These are phyloP conservation scores for Lagopus leucura DNA, from an alignment of 2,113 vertebrate genomes.

Conservation along the genomic window DNA sequence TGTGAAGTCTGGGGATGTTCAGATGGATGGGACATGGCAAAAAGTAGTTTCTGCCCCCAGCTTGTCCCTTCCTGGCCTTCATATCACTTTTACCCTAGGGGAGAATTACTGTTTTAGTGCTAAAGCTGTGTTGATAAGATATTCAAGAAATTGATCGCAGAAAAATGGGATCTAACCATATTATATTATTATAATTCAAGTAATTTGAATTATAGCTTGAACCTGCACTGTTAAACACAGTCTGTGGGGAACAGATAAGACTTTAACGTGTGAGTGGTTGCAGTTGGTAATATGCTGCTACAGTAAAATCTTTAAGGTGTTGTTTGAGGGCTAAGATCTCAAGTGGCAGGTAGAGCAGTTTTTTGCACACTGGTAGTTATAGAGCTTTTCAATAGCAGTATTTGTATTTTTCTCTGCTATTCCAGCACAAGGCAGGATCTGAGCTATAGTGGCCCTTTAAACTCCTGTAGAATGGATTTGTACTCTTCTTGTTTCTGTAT, in stretches of 20 bases:
- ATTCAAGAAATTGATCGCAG: background rate
- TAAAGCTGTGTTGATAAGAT: background rate
- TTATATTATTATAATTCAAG: background rate
- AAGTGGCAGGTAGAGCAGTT: background rate
- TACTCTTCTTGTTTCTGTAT: background rate
- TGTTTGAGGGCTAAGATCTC: background rate
- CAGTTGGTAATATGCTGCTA: background rate
- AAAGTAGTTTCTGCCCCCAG: background rate
- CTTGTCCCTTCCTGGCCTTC: background rate
- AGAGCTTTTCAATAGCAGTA: background rate
- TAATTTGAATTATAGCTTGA: background rate
- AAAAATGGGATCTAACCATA: background rate
- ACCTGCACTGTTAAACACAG: background rate
- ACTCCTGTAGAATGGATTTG: background rate
- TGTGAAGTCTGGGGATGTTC: background rate
- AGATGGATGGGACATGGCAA: background rate
- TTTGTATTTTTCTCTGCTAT: background rate
- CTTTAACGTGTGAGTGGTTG: background rate
- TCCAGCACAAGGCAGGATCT: background rate
- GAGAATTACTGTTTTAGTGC: background rate
- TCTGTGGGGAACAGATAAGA: background rate
- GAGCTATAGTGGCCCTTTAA: background rate
- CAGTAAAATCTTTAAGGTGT: background rate
- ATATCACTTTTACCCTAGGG: background rate
- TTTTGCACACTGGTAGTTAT: background rate